Conservation (phyloP, 2,797 vertebrate species). For the Neosilurus mollespiculum region DNA sequence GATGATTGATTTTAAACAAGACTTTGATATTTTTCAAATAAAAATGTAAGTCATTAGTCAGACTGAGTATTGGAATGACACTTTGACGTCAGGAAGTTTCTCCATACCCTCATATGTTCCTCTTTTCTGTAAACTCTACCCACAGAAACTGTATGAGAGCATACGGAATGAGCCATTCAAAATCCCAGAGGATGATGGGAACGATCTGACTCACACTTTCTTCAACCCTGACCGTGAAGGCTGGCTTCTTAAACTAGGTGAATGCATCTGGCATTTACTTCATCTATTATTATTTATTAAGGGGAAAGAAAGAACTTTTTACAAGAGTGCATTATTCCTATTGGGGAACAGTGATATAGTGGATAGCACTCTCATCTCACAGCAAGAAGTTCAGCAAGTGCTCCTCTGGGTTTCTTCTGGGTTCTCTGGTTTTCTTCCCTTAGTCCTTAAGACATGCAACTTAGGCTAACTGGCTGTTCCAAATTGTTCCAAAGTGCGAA, state of each 20-base stretch:
- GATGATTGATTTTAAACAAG: neutral
- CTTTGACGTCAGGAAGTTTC: neutral
- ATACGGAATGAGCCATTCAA: slow-evolving; percentile 91
- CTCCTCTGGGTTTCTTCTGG: too few species aligned
- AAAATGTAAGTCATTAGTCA: neutral
- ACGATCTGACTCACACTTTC: slow-evolving; percentile 92
- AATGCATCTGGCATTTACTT: slow-evolving; percentile 31
- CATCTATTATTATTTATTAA: neutral
- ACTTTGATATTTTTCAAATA: neutral
- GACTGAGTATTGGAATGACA: neutral
- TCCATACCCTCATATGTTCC: neutral
- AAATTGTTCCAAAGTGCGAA: too few species aligned
- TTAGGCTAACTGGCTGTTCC: too few species aligned
- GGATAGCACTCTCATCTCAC: too few species aligned
- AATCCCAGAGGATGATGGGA: slow-evolving; percentile 85
- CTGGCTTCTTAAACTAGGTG: slow-evolving; percentile 93
- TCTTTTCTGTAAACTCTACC: slow-evolving; percentile 15
- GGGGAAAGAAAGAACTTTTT: neutral
- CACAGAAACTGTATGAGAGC: slow-evolving; percentile 91
- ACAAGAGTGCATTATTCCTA: neutral
- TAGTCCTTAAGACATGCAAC: too few species aligned
- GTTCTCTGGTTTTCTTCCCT: too few species aligned
- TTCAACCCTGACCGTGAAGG: slow-evolving; percentile 93
- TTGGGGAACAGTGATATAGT: too few species aligned
- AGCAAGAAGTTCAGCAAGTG: too few species aligned